Evolutionary conservation across 1,140 invertebrate species (phyloP).

Genomic region (Pogonognathellus flavescens): DNA sequence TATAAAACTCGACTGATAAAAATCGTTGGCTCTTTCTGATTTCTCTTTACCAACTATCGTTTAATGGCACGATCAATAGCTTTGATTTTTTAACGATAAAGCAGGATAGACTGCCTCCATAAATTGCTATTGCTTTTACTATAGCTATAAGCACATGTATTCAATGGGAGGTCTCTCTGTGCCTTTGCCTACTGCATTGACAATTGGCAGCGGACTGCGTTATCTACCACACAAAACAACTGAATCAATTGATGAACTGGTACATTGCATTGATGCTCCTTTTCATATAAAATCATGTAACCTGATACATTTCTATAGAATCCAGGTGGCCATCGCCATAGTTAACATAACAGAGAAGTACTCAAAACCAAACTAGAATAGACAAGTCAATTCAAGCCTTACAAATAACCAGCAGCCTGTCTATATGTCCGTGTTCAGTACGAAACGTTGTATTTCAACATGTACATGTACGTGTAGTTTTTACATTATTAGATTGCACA

Average conservation of each 20-base stretch:
- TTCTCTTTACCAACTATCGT: too few species aligned
- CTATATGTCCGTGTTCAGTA: not conserved
- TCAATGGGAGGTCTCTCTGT: not conserved
- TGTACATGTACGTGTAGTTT: too few species aligned
- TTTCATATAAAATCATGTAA: constrained; percentile 42
- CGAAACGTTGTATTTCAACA: too few species aligned
- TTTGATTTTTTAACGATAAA: too few species aligned
- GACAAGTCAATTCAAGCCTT: constrained; percentile 19
- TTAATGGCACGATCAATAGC: too few species aligned
- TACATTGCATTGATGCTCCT: constrained; percentile 1
- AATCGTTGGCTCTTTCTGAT: too few species aligned
- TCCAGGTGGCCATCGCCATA: constrained; percentile 56
- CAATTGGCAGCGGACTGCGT: constrained; percentile 3
- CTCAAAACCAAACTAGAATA: constrained; percentile 18
- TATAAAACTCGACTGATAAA: too few species aligned
- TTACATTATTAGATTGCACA: too few species aligned
- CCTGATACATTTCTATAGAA: constrained; percentile 59
- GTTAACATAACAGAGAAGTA: constrained; percentile 32
- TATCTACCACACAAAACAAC: constrained; percentile 32
- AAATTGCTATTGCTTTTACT: too few species aligned
- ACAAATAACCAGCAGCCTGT: not conserved
- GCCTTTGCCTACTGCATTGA: not conserved
- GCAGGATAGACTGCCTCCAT: too few species aligned
- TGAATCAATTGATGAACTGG: constrained; percentile 35
- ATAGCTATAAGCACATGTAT: too few species aligned